phyloP scores from a whole-genome alignment of 2,888 invertebrate genomes.

The Drosophila conformis region DNA sequence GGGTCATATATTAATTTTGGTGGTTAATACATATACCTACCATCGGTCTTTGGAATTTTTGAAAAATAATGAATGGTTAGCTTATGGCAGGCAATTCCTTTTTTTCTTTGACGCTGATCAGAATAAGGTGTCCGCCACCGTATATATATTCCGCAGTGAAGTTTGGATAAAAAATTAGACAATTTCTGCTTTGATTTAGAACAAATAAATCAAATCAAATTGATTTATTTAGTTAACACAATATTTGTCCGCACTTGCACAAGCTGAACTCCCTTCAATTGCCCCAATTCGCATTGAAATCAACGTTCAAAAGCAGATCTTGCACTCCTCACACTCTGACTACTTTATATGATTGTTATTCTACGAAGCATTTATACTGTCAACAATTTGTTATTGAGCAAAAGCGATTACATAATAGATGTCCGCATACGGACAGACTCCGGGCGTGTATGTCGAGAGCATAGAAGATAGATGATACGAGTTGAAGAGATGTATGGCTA shows the following conservation, averaged over 20 bases:
- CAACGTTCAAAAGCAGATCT: neutral
- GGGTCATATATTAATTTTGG: too few species aligned
- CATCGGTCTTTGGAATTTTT: too few species aligned
- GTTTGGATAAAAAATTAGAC: neutral
- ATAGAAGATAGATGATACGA: constrained; percentile 10
- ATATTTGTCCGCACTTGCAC: neutral
- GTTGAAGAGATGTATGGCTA: constrained; percentile 53
- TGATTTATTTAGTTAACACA: neutral
- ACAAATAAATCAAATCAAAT: neutral
- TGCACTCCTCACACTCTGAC: neutral
- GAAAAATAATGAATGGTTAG: too few species aligned
- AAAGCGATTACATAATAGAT: constrained; percentile 57
- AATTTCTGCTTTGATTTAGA: neutral
- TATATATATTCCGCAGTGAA: too few species aligned
- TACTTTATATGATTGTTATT: constrained; percentile 1
- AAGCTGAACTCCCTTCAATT: too few species aligned
- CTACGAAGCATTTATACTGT: constrained; percentile 16
- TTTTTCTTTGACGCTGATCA: too few species aligned
- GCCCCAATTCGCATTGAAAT: neutral
- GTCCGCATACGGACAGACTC: constrained; percentile 8
- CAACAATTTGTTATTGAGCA: constrained; percentile 19
- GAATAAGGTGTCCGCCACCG: too few species aligned
- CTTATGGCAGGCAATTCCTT: too few species aligned
- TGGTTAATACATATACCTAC: too few species aligned
- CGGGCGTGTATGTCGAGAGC: neutral